Evolutionary conservation across 1,140 invertebrate genomes (phyloP).

Genomic region (Drosophila auraria): DNA sequence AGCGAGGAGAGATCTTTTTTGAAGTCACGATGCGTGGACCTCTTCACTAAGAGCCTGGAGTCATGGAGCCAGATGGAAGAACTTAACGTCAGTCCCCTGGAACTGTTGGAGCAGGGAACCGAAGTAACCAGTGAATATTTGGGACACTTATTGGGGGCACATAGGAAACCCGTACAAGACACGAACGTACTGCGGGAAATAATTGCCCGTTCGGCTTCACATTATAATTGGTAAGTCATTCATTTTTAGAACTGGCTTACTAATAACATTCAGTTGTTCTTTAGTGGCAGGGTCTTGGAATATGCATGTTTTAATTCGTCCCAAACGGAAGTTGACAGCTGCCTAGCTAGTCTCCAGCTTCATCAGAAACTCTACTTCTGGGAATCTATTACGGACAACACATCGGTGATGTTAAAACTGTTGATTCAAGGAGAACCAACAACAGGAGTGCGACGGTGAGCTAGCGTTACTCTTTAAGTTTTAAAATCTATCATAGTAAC

Average conservation of each 20-base stretch:
- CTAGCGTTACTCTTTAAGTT: not conserved
- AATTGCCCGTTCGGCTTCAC: not conserved
- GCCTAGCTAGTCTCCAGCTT: too few species aligned
- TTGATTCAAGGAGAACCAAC: not conserved
- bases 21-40: not conserved
- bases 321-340: not conserved
- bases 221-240: not conserved
- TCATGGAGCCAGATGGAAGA: not conserved
- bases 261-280: not conserved
- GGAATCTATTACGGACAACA: too few species aligned
- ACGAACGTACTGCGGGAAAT: not conserved
- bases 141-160: fast-evolving
- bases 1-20: not conserved
- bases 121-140: not conserved
- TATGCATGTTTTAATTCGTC: not conserved
- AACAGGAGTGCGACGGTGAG: not conserved
- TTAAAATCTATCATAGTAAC: too few species aligned
- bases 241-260: not conserved
- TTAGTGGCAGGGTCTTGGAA: not conserved
- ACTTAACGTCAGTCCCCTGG: not conserved
- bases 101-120: not conserved
- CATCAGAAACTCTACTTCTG: not conserved
- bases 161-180: not conserved
- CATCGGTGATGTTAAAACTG: too few species aligned
- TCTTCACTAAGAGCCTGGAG: not conserved